These are phyloP conservation scores for Malurus melanocephalus DNA, from an alignment of 2,113 vertebrate species.

Conservation along the genomic window DNA sequence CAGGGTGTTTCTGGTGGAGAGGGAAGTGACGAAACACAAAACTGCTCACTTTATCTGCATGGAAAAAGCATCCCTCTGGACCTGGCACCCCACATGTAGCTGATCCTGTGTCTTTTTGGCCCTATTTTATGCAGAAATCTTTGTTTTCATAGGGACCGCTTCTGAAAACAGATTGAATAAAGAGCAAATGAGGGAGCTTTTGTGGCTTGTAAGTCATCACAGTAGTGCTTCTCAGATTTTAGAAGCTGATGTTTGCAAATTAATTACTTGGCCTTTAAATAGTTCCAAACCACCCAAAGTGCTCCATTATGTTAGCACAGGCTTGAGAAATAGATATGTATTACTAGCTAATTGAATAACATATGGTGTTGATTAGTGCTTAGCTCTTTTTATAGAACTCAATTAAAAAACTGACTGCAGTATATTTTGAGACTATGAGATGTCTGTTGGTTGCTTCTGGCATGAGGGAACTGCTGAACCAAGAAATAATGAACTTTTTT, in stretches of 20 bases:
- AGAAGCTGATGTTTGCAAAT: constrained; percentile 56
- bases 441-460: constrained; percentile 32
- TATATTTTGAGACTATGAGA: constrained; percentile 49
- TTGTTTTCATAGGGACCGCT: neutral
- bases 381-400: constrained; percentile 62
- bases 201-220: neutral
- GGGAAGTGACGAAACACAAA: neutral
- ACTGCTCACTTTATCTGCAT: neutral
- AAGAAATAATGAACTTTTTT: constrained; percentile 12
- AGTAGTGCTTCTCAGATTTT: constrained; percentile 28
- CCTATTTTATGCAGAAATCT: neutral
- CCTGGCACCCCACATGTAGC: neutral
- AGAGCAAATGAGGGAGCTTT: neutral
- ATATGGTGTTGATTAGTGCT: constrained; percentile 65
- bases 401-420: constrained; percentile 56
- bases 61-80: neutral
- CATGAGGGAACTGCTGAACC: neutral
- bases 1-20: too few relatives aligned
- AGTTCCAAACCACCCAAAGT: constrained; percentile 53
- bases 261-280: constrained; percentile 59
- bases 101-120: neutral
- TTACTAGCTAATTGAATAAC: constrained; percentile 67
- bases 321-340: constrained; percentile 58
- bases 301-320: constrained; percentile 53
- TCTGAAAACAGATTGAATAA: neutral